Base-by-base conservation (phyloP, 2,888 invertebrate species). In the Sarcophaga carnaria region DNA sequence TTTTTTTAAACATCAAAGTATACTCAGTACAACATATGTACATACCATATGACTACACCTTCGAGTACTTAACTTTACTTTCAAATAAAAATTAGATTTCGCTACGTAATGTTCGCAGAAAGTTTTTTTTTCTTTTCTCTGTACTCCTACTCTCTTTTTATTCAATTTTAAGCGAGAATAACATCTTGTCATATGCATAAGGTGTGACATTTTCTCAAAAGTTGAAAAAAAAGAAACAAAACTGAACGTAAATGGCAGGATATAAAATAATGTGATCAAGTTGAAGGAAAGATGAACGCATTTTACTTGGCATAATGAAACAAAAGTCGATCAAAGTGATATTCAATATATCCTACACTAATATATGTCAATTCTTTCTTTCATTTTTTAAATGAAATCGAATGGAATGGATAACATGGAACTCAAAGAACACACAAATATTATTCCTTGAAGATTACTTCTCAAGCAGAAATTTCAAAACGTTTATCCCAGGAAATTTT, bases 111-210 rank as follows among this genome's bases (percentile, higher is more conserved):
- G 54, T 54, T 54, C 54, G 14, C 17, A 54, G 54, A 37, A 37
- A 10, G 8, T 37, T 37, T 37, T 37, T 37, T 37, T 10, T 37
- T 49, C 14, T 49, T 54, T 54, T 54, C 54, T 54, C 54, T 54
- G 1, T 54, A 54, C 12, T 17, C 17, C 12, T 49, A 49, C 49
- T 11, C 14, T 49, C 14, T 49, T 14, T 69, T n/a, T 20, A 47
- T 8, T 49, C 4, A 49, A 54, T 69, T 20, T 25, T 27, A 74
- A 80, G 64, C 80, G 8, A 37, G 10, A 47, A n/a, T 70, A 70
- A 20, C 69, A 76, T 25, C 72, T 80, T 86, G 80, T 83, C 86
- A 83, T 54, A 54, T 75, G 71, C 81, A 84, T 79, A 37, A 37
- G 10, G 69, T 74, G 75, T 69, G 54, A 37, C 74, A 60, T n/a